A percentile compares a stretch with the other conserved stretches of the same genome.
Conservation (phyloP, 92 coral and sea anemone genomes). For the Porites cylindrica region DNA sequence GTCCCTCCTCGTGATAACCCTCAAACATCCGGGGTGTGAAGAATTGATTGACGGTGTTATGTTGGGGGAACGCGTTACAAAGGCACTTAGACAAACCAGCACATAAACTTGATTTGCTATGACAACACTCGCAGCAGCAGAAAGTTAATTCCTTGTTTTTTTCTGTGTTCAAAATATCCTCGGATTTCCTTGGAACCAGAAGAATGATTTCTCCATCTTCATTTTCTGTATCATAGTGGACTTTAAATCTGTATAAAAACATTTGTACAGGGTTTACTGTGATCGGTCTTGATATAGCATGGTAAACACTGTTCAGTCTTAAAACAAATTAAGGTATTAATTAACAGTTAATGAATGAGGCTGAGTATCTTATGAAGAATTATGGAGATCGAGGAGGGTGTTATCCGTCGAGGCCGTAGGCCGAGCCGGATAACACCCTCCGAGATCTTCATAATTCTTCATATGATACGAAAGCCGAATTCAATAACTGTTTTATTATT, state of each 20-base stretch:
- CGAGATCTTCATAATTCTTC: too few species aligned
- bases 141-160: neutral
- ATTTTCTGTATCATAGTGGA: neutral
- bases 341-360: too few species aligned
- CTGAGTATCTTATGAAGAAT: too few species aligned
- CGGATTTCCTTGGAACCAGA: neutral
- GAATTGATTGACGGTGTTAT: constrained; percentile 18
- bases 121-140: neutral
- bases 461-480: too few species aligned
- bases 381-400: too few species aligned
- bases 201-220: neutral
- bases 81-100: neutral
- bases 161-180: neutral
- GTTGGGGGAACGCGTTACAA: neutral
- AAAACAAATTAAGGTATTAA: too few species aligned
- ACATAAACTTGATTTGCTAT: neutral
- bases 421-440: too few species aligned
- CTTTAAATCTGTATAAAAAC: neutral
- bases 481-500: too few species aligned
- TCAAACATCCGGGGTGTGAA: constrained; percentile 36
- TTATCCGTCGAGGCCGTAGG: too few species aligned
- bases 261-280: neutral
- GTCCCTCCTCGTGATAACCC: constrained; percentile 20
- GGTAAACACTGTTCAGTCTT: too few species aligned
- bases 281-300: too few species aligned